These are phyloP conservation scores for Aquatica leii DNA, from an alignment of 2,888 invertebrate species.

Conservation along the genomic window DNA sequence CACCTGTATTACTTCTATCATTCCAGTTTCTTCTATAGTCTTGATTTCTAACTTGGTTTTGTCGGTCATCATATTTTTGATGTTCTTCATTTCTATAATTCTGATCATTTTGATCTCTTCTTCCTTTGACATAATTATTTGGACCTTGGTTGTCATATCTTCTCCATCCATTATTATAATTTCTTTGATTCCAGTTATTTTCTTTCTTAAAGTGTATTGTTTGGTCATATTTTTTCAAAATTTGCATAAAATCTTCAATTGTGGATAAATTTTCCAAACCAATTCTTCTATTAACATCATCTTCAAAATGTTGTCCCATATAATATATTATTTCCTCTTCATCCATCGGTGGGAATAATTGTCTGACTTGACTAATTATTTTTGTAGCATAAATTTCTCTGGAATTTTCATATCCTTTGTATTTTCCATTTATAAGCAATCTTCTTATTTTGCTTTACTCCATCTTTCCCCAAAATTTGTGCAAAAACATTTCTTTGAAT, in stretches of 20 bases:
- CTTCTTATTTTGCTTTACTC: not conserved
- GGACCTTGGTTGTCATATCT: not conserved
- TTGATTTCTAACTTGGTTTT: not conserved
- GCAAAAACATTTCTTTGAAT: not conserved
- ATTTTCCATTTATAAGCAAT: not conserved
- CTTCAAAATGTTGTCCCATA: not conserved
- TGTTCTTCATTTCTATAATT: not conserved
- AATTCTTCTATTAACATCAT: conserved; percentile 2
- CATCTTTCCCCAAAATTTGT: not conserved
- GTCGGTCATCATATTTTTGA: not conserved
- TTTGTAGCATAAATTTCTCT: not conserved
- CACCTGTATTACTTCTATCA: not conserved
- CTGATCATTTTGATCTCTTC: not conserved
- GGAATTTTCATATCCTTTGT: not conserved
- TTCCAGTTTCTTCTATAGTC: not conserved
- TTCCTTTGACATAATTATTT: not conserved
- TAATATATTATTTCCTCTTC: not conserved
- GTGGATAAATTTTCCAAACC: conserved; percentile 3
- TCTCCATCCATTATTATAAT: not conserved
- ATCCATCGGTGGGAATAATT: conserved; percentile 1
- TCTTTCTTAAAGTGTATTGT: not conserved
- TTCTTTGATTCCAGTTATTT: not conserved
- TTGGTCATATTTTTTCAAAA: not conserved
- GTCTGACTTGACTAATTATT: not conserved
- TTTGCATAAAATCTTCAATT: conserved; percentile 2